Evolutionary conservation across 2,113 vertebrate genomes (phyloP), one percentile per base, ranked within the genome.

Genomic region (Rhea pennata): DNA sequence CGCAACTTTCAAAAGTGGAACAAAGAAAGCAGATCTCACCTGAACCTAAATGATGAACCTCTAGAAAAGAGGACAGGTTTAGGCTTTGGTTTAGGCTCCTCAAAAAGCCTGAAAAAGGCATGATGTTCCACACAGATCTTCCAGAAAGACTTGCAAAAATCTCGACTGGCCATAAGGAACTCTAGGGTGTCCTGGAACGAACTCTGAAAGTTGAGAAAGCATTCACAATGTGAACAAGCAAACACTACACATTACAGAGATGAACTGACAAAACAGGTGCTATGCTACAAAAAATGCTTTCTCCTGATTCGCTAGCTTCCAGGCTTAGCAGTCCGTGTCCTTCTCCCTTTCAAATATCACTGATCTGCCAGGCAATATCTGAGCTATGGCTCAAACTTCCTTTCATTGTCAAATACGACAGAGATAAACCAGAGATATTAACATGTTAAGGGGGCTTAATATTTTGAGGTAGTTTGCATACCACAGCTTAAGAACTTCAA

Each of bases 81-180:
- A 66, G 99, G 99, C 88, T 99, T 99, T 95, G 99, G 98, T 96
- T 99, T 99, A 27, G 99, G 99, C 91, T 99, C 99, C 97, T 99
- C 99, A 54, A 99, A 99, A 46, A 99, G 99, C 95, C 99, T 99
- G 97, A 99, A 99, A 98, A 99, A 99, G 96, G 99, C 99, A 88
- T 99, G 99, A 96, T 99, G 99, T 75, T 99, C 99, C 33, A 99
- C 99, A 90, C 99, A 99, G 97, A 99, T 99, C 98, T 99, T 99
- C 99, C 99, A 99, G 97, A 99, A 99, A 83, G 99, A 98, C 97
- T 99, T 99, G 98, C 99, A 99, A 96, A 99, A 99, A 96, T 99
- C 99, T 84, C 99, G 98, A 97, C 98, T 99, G 92, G 97, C 98
- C 99, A 99, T 99, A 74, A 99, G 97, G 94, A 99, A 99, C 97